phyloP scores from a whole-genome alignment of 2,888 invertebrate genomes.

The Sarcophaga caerulescens region DNA sequence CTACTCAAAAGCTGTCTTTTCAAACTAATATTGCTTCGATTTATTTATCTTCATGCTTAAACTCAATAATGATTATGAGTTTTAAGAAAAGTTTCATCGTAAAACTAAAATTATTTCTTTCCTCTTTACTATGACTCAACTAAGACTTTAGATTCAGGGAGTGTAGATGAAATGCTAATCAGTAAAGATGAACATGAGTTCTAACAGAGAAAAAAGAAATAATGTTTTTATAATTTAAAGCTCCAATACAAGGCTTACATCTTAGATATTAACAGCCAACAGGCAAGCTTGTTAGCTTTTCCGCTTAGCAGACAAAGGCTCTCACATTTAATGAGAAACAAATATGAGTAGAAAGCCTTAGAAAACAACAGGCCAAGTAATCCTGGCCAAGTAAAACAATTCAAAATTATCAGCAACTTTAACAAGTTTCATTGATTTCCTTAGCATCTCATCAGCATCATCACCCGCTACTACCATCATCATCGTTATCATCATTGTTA shows the following conservation, averaged over 20 bases:
- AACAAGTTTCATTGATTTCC: not conserved
- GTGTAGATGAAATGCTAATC: not conserved
- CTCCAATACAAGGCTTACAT: not conserved
- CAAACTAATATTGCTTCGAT: not conserved
- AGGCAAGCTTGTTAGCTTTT: no score
- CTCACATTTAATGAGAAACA: constrained; percentile 23
- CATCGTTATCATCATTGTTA: not conserved
- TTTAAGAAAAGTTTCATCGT: not conserved
- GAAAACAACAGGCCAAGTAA: not conserved
- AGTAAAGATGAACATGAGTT: not conserved
- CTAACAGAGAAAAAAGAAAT: not conserved
- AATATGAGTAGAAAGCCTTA: not conserved
- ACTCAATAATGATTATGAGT: not conserved
- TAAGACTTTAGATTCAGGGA: no score
- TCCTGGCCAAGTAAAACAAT: not conserved
- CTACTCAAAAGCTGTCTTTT: no score
- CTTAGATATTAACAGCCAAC: no score
- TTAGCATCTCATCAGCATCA: not conserved
- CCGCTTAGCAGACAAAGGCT: constrained; percentile 16
- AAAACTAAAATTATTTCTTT: not conserved
- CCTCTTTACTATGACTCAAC: not conserved
- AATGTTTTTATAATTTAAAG: not conserved
- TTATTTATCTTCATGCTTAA: not conserved
- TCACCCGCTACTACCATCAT: not conserved
- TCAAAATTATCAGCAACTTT: not conserved